Base-by-base conservation (phyloP, 2,888 invertebrate species). In the Zygogramma bicolorata region DNA sequence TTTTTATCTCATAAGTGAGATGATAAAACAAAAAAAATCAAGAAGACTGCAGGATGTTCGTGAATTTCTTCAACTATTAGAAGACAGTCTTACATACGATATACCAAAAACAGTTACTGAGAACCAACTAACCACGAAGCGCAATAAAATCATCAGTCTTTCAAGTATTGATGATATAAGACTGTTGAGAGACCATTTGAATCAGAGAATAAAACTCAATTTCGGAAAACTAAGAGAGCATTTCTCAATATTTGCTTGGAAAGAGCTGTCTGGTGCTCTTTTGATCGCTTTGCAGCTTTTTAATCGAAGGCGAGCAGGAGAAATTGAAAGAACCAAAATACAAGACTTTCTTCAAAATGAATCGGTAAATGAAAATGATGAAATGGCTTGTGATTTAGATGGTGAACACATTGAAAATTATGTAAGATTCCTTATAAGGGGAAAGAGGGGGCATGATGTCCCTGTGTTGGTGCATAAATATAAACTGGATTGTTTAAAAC, bases 221-320 rank as follows among this genome's bases (percentile, higher is more conserved):
- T 29, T 68, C 8, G 34, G 31, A 53, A 60, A 31, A 61, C 38
- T 57, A 27, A 68, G 53, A 1, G 34, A 57, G 4, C 25, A 31
- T 0, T 68, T 62, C 53, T 34, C 61, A 60, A 20, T 38, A 25
- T n/a, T 25, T 34, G 46, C 15, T n/a, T 68, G 68, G 57, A 68
- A 62, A 40, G 53, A 68, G 38, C 53, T 61, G 40, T 27, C 38
- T n/a, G 10, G 68, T 62, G 57, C 57, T 8, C 22, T 62, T 22
- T 27, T 77, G 38, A 73, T 67, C 8, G 57, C 70, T 10, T 42
- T 77, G 38, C 76, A 76, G 53, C 20, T 75, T n/a, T 77, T 74
- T 40, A 77, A 77, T 66, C 49, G 72, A 46, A 65, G 73, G 25
- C 49, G 74, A 27, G 74, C 77, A 34, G 74, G 77, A n/a, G 70